Evolutionary conservation across 2,888 invertebrate genomes (phyloP), one percentile per base, ranked within the genome.

Genomic region (Meiosimyza decipiens): DNA sequence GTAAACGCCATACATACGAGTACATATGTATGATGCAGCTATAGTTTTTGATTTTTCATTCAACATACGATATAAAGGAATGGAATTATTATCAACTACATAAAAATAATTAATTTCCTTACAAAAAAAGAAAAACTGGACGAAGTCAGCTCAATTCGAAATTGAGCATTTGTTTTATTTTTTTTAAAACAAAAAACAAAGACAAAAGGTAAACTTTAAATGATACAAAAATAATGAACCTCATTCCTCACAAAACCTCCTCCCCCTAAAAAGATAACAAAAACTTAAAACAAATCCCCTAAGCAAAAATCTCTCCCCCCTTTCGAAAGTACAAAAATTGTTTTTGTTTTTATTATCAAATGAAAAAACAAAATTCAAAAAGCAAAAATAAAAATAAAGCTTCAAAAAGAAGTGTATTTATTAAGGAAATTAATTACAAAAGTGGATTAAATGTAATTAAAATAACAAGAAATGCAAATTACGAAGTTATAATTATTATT

Each of bases 261-360:
- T 82, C 82, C 81, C 40, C 40, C 9, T 40, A 40, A 40, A 40
- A 40, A 75, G 72, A 74, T 52, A 57, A 74, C 71, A 47, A 72
- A 74, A 72, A 74, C 57, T 70, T 57, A 74, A 74, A 63, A 40
- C 40, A 40, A 64, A 74, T 77, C 79, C 80, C 72, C 80, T 81
- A 80, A 81, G 79, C 77, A 77, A 80, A 81, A 79, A 74, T 70
- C 60, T 64, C 85, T 84, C 84, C 85, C 85, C 85, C 84, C 83
- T 86, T 86, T 86, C 86, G 86, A 86, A 84, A 86, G 86, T 86
- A 86, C 86, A 86, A 40, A 40, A 86, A 86, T 86, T 86, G 86
- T 86, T 84, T 80, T 85, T 83, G 84, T 84, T 86, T 86, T 85
- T 81, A 84, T 84, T 84, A 80, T 81, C 80, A 82, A 79, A 22